Conservation (phyloP, 2,888 invertebrate species). For the Euclidia mi region DNA sequence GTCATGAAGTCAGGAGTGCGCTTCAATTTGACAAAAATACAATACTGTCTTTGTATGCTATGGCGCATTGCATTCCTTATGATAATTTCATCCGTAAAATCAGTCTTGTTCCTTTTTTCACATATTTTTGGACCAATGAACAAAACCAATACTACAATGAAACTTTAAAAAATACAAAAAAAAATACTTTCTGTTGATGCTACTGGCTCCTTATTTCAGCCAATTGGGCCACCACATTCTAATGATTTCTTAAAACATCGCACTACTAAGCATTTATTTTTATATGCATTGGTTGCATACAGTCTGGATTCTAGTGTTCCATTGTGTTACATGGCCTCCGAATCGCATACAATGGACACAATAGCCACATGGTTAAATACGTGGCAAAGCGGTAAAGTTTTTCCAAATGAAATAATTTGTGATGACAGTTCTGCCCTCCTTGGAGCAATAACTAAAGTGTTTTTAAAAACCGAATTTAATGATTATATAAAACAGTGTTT, state of each 20-base stretch:
- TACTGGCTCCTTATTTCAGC: slow-evolving; percentile 31
- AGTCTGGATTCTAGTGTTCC: slow-evolving; percentile 23
- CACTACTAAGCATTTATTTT: too few relatives aligned
- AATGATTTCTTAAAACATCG: too few relatives aligned
- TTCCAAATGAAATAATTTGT: slow-evolving; percentile 18
- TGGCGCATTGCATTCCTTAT: too few relatives aligned
- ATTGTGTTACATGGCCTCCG: slow-evolving; percentile 28
- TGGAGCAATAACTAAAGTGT: slow-evolving; percentile 27
- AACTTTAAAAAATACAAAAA: slow-evolving; percentile 16
- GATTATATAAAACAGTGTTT: slow-evolving; percentile 19
- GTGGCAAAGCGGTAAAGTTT: slow-evolving; percentile 19
- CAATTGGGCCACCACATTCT: slow-evolving; percentile 18
- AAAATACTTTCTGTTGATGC: slow-evolving; percentile 26
- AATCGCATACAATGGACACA: slow-evolving; percentile 35
- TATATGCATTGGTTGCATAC: too few relatives aligned
- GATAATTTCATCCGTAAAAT: too few relatives aligned
- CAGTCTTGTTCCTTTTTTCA: too few relatives aligned
- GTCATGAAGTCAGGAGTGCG: too few relatives aligned
- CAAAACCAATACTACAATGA: too few relatives aligned
- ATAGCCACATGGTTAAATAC: slow-evolving; percentile 28
- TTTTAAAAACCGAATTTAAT: too few relatives aligned
- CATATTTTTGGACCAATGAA: too few relatives aligned
- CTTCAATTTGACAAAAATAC: too few relatives aligned
- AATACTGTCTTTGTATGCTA: too few relatives aligned
- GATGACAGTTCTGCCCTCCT: slow-evolving; percentile 22